These are phyloP conservation scores for Clupea harengus DNA, from an alignment of 2,113 vertebrate genomes.

Conservation along the genomic window DNA sequence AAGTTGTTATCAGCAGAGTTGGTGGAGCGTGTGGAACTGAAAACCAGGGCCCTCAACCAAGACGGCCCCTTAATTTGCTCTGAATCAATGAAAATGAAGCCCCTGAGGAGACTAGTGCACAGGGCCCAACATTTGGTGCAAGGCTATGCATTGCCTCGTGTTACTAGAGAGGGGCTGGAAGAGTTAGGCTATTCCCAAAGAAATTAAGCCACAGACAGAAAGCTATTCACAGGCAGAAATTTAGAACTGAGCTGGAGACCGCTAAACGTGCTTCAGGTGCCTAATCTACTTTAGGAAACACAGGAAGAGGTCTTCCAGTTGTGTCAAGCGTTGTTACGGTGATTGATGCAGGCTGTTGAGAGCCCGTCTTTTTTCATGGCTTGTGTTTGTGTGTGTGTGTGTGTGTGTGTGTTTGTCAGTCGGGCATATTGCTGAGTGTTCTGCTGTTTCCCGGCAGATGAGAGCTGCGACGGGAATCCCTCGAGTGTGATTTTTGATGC, in stretches of 20 bases:
- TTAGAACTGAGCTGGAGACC: neutral
- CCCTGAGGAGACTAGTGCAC: neutral
- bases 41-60: neutral
- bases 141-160: neutral
- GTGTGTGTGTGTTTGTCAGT: conserved; percentile 21
- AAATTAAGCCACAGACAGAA: neutral
- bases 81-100: neutral
- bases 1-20: no score
- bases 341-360: neutral
- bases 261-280: neutral
- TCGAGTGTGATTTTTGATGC: conserved; percentile 39
- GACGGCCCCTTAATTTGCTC: neutral
- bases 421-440: neutral
- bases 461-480: conserved; percentile 40
- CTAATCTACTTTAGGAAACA: neutral
- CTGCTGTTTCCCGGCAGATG: conserved; percentile 1
- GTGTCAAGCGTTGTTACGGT: neutral
- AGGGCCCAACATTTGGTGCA: neutral
- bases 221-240: neutral
- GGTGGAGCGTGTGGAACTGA: neutral
- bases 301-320: neutral
- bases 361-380: neutral
- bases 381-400: neutral
- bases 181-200: neutral
- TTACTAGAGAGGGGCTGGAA: neutral